Evolutionary conservation across 2,113 vertebrate species (phyloP).

Genomic region (Myrmophylax atrothorax): DNA sequence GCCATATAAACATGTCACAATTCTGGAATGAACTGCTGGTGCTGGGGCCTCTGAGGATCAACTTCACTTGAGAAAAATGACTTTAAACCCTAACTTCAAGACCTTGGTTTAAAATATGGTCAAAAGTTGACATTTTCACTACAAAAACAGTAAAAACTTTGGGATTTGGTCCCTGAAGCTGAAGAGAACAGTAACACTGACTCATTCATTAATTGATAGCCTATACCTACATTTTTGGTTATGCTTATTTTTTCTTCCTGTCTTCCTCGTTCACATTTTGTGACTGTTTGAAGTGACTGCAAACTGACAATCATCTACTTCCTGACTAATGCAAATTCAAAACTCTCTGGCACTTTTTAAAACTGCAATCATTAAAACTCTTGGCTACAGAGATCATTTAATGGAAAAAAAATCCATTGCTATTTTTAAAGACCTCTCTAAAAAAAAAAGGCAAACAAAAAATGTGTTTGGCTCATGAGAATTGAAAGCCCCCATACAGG

Average conservation of each 20-base stretch:
- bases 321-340: background rate
- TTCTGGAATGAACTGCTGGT: background rate
- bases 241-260: background rate
- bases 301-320: background rate
- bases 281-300: background rate
- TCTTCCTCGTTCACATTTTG: background rate
- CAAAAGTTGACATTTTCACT: background rate
- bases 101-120: background rate
- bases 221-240: background rate
- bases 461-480: background rate
- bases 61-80: background rate
- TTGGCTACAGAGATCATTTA: background rate
- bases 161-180: background rate
- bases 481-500: rapidly evolving
- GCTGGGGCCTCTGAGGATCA: background rate
- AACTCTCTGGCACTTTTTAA: background rate
- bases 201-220: background rate
- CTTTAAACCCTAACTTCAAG: background rate
- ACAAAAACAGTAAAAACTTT: background rate
- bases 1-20: background rate
- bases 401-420: background rate
- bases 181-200: background rate
- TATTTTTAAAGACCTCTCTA: background rate
- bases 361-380: background rate
- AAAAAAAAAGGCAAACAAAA: background rate